A percentile compares a stretch with the other conserved stretches of the same genome.
Conservation (phyloP, 1,140 invertebrate species). For the Coenobita brevimanus region DNA sequence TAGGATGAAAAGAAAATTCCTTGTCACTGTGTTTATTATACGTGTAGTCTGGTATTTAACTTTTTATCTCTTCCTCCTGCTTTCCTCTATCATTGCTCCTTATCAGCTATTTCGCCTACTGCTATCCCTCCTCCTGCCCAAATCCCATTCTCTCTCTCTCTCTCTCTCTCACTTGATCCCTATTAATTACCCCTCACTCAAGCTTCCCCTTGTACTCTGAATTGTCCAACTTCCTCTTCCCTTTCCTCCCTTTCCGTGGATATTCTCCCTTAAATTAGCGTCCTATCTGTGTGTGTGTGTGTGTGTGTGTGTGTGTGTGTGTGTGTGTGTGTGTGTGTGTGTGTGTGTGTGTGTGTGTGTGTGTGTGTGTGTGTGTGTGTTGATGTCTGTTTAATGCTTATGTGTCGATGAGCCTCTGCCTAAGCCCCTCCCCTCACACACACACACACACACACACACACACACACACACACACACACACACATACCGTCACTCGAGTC, state of each 20-base stretch:
- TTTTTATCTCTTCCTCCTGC: not conserved
- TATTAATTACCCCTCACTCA: not conserved
- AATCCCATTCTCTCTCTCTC: not conserved
- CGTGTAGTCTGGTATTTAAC: not conserved
- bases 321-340: conserved; percentile 18
- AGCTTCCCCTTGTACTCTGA: not conserved
- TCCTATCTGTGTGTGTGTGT: too few relatives aligned
- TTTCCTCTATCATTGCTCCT: not conserved
- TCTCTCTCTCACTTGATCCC: not conserved
- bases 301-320: conserved; percentile 21
- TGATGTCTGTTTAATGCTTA: too few relatives aligned
- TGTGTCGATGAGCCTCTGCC: too few relatives aligned
- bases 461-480: not conserved
- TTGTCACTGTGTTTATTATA: not conserved
- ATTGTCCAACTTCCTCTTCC: not conserved
- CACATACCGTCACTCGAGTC: not conserved
- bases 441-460: too few relatives aligned
- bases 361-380: not conserved
- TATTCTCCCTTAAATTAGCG: not conserved
- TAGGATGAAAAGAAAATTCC: too few relatives aligned
- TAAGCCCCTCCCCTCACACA: too few relatives aligned
- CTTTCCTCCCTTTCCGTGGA: not conserved
- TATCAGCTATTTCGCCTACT: not conserved
- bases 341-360: conserved; percentile 16
- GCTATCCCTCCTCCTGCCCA: not conserved